phyloP scores from a whole-genome alignment of 1,140 invertebrate genomes.

The Drosophila equinoxialis region DNA sequence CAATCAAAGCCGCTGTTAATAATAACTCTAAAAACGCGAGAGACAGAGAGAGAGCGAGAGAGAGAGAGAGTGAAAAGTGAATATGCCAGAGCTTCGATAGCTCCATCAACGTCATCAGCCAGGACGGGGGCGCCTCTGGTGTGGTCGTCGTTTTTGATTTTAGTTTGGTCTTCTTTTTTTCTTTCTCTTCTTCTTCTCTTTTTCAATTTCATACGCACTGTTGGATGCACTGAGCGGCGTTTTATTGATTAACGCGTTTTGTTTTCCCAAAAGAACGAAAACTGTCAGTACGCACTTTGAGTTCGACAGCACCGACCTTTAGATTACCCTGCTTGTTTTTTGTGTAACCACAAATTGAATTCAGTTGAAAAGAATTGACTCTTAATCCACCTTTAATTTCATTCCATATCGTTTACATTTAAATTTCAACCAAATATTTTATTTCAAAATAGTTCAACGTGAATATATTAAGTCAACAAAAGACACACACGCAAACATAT shows the following conservation, averaged over 20 bases:
- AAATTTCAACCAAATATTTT: too few relatives aligned
- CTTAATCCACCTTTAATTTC: too few relatives aligned
- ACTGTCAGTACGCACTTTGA: neutral
- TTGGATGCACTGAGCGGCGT: slow-evolving; percentile 63
- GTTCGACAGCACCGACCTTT: neutral
- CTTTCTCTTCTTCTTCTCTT: slow-evolving; percentile 30
- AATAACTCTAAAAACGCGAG: slow-evolving; percentile 34
- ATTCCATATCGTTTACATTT: too few relatives aligned
- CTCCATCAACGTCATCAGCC: slow-evolving; percentile 44
- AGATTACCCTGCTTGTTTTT: neutral
- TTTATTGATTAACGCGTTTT: slow-evolving; percentile 75
- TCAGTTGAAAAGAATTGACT: too few relatives aligned
- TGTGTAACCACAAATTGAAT: too few relatives aligned
- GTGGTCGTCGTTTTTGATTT: slow-evolving; percentile 35
- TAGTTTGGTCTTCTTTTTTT: slow-evolving; percentile 30
- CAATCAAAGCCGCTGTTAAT: slow-evolving; percentile 71
- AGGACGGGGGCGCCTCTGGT: slow-evolving; percentile 34
- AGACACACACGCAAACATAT: too few relatives aligned
- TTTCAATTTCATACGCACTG: slow-evolving; percentile 76
- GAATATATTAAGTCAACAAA: too few relatives aligned
- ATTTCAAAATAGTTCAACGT: too few relatives aligned
- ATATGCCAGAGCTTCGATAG: slow-evolving; percentile 52
- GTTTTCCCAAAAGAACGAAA: slow-evolving; percentile 25
- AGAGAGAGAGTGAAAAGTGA: slow-evolving; percentile 53
- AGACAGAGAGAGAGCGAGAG: slow-evolving; percentile 36